Evolutionary conservation across 2,797 vertebrate genomes (phyloP).

Genomic region (Myotis pilosus): DNA sequence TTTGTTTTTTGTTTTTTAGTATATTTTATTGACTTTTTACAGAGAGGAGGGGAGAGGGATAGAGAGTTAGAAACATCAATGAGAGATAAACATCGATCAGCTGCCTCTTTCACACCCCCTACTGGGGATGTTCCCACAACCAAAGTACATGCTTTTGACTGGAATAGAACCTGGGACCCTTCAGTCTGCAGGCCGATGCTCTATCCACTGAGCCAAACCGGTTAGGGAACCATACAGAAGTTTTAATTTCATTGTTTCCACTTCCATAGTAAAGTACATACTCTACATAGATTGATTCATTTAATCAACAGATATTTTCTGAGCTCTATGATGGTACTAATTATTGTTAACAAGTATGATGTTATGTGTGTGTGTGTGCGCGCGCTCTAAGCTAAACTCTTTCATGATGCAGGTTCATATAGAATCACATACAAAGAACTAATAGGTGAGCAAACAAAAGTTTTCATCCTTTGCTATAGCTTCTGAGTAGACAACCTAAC

Average conservation of each 20-base stretch:
- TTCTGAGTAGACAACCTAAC: neutral
- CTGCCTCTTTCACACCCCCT: too few relatives aligned
- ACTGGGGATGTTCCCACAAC: too few relatives aligned
- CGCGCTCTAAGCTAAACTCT: neutral
- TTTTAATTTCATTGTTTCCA: neutral
- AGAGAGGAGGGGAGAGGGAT: too few relatives aligned
- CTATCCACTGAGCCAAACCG: too few relatives aligned
- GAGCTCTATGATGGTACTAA: neutral
- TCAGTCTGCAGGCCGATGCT: too few relatives aligned
- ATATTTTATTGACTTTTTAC: too few relatives aligned
- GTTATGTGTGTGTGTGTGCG: neutral
- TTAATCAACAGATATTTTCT: constrained; percentile 22
- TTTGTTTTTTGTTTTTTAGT: too few relatives aligned
- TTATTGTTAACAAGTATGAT: constrained; percentile 13
- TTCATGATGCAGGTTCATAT: neutral
- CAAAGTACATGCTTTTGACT: too few relatives aligned
- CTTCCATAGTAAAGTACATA: neutral
- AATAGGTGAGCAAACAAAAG: neutral
- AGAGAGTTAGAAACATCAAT: too few relatives aligned
- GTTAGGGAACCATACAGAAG: neutral
- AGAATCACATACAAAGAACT: neutral
- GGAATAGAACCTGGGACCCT: too few relatives aligned
- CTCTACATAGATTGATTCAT: neutral
- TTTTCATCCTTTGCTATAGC: neutral
- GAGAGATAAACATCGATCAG: too few relatives aligned